phyloP scores from a whole-genome alignment of 2,113 vertebrate species.

The Platysteira castanea region DNA sequence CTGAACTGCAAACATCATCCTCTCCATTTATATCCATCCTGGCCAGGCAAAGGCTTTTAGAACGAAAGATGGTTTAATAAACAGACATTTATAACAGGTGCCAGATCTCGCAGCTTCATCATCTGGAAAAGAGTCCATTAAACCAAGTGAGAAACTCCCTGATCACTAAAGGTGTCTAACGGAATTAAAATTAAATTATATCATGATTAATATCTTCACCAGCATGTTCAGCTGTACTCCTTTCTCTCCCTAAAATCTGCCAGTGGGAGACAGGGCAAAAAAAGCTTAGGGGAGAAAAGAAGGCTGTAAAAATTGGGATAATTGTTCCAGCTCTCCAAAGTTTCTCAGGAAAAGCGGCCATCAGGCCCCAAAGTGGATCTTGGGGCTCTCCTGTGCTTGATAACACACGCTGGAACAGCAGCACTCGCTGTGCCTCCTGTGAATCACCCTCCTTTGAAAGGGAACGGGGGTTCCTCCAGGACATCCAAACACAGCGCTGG shows the following conservation, averaged over 20 bases:
- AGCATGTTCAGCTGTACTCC: not conserved
- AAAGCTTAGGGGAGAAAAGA: not conserved
- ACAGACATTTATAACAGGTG: constrained; percentile 22
- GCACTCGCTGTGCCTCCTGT: not conserved
- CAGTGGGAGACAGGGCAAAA: not conserved
- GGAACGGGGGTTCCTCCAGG: fast-evolving
- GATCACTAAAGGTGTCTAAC: constrained; percentile 4
- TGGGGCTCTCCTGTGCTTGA: not conserved
- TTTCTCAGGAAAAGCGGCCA: not conserved
- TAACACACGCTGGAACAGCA: fast-evolving
- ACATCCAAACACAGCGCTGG: not conserved
- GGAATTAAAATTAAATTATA: not conserved
- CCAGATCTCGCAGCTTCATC: not conserved
- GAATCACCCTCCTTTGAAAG: not conserved
- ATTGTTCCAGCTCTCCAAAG: not conserved
- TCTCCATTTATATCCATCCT: not conserved
- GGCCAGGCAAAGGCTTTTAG: not conserved
- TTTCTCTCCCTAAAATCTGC: not conserved
- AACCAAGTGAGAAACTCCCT: not conserved
- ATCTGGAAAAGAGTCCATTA: constrained; percentile 12
- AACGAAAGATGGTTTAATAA: constrained; percentile 18
- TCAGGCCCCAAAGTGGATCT: fast-evolving
- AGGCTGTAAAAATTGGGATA: not conserved
- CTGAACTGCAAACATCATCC: not conserved
- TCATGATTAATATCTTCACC: not conserved